Percentiles rank a stretch among this genome's conserved stretches.
Evolutionary conservation across 2,888 invertebrate genomes (phyloP).

Genomic region (Dryobotodes eremita): DNA sequence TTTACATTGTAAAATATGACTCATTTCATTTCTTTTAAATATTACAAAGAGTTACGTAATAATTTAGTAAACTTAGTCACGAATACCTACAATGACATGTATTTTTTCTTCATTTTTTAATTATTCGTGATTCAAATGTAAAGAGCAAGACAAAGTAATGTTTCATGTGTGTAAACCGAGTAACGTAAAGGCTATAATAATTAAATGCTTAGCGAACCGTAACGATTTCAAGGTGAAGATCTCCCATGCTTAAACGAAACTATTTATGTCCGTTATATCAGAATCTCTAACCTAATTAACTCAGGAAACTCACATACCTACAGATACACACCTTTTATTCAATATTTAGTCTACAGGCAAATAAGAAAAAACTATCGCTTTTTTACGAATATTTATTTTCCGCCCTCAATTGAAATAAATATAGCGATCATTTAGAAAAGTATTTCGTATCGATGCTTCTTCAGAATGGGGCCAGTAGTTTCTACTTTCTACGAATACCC

Average conservation of each 20-base stretch:
- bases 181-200: slow-evolving; percentile 40
- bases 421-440: too few species aligned
- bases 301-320: too few species aligned
- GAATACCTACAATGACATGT: neutral
- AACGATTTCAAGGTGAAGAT: slow-evolving; percentile 48
- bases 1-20: neutral
- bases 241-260: slow-evolving; percentile 13
- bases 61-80: neutral
- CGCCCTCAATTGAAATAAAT: neutral
- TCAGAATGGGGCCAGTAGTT: neutral
- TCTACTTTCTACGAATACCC: too few species aligned
- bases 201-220: slow-evolving; percentile 41
- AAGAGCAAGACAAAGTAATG: slow-evolving; percentile 17
- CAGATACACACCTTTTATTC: too few species aligned
- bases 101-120: neutral
- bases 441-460: neutral
- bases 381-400: neutral
- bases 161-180: slow-evolving; percentile 25
- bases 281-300: too few species aligned
- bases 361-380: neutral
- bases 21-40: neutral
- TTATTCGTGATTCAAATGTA: slow-evolving; percentile 14
- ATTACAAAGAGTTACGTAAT: neutral
- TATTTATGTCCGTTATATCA: too few species aligned
- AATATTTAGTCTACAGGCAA: too few species aligned